Conservation (phyloP, 64 coral and sea anemone genomes). For the Cladopsammia gracilis region DNA sequence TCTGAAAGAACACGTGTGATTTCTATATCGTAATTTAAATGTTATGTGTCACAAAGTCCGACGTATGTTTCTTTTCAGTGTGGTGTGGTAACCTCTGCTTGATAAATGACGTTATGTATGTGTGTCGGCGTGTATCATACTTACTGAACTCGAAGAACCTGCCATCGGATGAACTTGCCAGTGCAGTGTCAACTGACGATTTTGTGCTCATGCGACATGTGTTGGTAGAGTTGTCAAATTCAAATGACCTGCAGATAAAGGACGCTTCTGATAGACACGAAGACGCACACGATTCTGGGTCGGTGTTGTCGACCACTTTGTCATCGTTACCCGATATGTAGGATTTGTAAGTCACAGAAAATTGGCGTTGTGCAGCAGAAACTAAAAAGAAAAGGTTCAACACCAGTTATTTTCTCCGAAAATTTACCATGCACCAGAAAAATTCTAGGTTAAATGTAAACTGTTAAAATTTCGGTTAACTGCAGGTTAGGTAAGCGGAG, state of each 20-base stretch:
- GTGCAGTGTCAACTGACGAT: slow-evolving; percentile 39
- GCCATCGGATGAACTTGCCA: background rate
- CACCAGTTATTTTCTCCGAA: too few relatives aligned
- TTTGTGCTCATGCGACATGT: slow-evolving; percentile 69
- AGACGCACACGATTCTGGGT: slow-evolving; percentile 56
- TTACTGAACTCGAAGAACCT: slow-evolving; percentile 85
- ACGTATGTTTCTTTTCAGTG: too few relatives aligned
- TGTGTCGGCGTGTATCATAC: background rate
- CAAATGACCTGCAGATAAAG: slow-evolving; percentile 86
- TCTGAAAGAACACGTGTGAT: too few relatives aligned
- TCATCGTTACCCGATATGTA: slow-evolving; percentile 39
- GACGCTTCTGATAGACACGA: slow-evolving; percentile 50
- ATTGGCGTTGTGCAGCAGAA: slow-evolving; percentile 26
- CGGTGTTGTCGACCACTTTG: slow-evolving; percentile 5
- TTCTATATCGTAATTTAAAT: too few relatives aligned
- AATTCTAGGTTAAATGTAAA: too few relatives aligned
- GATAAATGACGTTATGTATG: too few relatives aligned
- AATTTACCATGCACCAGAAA: too few relatives aligned
- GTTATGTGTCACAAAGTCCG: too few relatives aligned
- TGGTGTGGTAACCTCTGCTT: too few relatives aligned
- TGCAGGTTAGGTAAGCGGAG: too few relatives aligned
- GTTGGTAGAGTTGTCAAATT: slow-evolving; percentile 67
- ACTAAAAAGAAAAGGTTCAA: slow-evolving; percentile 11
- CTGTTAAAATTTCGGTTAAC: too few relatives aligned
- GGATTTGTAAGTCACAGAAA: slow-evolving; percentile 54